Conservation (phyloP, 2,797 vertebrate genomes). For the Prunella strophiata region DNA sequence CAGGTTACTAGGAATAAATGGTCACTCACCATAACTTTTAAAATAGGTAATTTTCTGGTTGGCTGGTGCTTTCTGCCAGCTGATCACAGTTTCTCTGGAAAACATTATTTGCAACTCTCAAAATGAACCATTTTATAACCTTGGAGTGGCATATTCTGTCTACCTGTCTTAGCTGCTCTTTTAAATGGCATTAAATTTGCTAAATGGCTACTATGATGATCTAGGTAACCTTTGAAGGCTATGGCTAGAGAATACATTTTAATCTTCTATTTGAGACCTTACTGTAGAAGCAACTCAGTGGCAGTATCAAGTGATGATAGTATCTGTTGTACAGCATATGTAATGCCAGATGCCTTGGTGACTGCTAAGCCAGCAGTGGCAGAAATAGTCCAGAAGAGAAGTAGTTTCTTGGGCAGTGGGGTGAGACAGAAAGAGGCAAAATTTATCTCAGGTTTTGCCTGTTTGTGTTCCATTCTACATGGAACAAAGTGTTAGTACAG, state of each 20-base stretch:
- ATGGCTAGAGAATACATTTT: not conserved
- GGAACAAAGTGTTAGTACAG: not conserved
- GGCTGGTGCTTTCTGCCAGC: not conserved
- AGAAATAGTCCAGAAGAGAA: not conserved
- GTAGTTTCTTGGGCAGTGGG: not conserved
- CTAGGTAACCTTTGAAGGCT: not conserved
- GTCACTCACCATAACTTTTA: not conserved
- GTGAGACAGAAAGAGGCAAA: not conserved
- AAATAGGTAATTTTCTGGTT: not conserved
- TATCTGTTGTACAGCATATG: not conserved
- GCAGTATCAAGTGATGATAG: not conserved
- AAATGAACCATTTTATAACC: not conserved
- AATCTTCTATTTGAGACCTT: not conserved
- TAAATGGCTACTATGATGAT: not conserved
- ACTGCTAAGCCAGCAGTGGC: not conserved
- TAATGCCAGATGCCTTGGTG: not conserved
- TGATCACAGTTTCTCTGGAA: not conserved
- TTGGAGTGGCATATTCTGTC: not conserved
- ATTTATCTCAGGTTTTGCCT: not conserved
- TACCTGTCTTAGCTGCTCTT: not conserved
- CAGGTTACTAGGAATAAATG: not conserved
- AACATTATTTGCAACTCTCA: not conserved
- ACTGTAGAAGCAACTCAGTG: not conserved
- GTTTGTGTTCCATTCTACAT: not conserved
- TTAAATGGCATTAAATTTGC: not conserved